These are phyloP conservation scores for Paralichthys olivaceus DNA, from an alignment of 2,113 vertebrate species.

Conservation along the genomic window DNA sequence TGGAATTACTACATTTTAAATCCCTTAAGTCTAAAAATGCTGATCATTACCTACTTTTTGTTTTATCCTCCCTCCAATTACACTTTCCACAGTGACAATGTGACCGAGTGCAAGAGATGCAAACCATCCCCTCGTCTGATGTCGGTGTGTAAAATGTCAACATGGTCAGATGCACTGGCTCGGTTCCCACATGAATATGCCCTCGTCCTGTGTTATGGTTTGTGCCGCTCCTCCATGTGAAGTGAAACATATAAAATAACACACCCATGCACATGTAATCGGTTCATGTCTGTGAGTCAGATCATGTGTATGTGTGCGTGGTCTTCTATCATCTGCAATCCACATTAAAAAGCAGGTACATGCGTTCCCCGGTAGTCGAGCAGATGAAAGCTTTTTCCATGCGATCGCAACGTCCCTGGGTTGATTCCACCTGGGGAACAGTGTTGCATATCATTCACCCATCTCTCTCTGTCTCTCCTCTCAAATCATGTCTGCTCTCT, in stretches of 20 bases:
- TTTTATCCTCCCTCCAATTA: neutral
- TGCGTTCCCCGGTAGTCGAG: neutral
- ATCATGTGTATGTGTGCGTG: conserved; percentile 41
- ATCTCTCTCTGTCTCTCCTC: neutral
- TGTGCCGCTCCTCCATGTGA: conserved; percentile 52
- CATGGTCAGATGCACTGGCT: conserved; percentile 70
- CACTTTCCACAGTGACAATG: conserved; percentile 34
- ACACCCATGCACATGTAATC: conserved; percentile 74
- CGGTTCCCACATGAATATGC: conserved; percentile 63
- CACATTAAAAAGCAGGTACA: conserved; percentile 6
- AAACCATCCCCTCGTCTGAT: conserved; percentile 48
- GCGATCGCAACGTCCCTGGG: neutral
- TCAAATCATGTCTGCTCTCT: neutral
- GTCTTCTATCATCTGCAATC: conserved; percentile 30
- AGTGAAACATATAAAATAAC: conserved; percentile 66
- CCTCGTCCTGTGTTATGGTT: conserved; percentile 58
- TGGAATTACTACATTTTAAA: neutral
- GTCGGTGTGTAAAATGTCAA: conserved; percentile 74
- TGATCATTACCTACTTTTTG: conserved; percentile 7
- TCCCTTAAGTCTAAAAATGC: neutral
- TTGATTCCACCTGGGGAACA: neutral
- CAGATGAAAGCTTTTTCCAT: neutral
- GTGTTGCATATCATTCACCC: neutral
- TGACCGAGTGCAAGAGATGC: conserved; percentile 44
- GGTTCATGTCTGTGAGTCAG: conserved; percentile 62